A percentile compares a stretch with the other conserved stretches of the same genome.
Evolutionary conservation across 2,888 invertebrate species (phyloP).

Genomic region (Neoaliturus tenellus): DNA sequence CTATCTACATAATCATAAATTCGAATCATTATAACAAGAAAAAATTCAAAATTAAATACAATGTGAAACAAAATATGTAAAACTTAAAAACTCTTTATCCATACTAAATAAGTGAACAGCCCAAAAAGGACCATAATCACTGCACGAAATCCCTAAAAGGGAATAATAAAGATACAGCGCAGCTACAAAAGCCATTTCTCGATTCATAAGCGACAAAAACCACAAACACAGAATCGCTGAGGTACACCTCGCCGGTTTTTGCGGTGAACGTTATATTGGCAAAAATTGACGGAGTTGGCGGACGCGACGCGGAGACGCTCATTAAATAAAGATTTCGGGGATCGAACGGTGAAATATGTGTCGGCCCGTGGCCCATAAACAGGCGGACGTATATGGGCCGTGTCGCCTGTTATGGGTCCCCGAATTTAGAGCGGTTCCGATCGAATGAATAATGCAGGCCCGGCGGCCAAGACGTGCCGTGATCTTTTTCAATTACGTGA

Average conservation of each 20-base stretch:
- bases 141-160: no score
- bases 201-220: background rate
- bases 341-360: constrained; percentile 50
- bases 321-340: constrained; percentile 48
- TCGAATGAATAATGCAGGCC: constrained; percentile 42
- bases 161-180: no score
- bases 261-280: constrained; percentile 6
- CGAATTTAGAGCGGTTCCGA: constrained; percentile 36
- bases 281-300: background rate
- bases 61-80: no score
- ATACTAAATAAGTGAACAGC: no score
- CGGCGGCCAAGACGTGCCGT: background rate
- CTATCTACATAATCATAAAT: no score
- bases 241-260: background rate
- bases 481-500: constrained; percentile 21
- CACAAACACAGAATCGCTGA: background rate
- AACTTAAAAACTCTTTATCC: no score
- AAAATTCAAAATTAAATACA: no score
- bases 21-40: no score
- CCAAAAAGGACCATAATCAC: no score
- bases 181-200: no score
- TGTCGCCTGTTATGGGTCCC: constrained; percentile 35
- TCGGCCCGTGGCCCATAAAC: constrained; percentile 32
- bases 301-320: background rate
- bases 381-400: constrained; percentile 29